phyloP scores from a whole-genome alignment of 2,888 invertebrate species.

The Sinotaia quadrata region DNA sequence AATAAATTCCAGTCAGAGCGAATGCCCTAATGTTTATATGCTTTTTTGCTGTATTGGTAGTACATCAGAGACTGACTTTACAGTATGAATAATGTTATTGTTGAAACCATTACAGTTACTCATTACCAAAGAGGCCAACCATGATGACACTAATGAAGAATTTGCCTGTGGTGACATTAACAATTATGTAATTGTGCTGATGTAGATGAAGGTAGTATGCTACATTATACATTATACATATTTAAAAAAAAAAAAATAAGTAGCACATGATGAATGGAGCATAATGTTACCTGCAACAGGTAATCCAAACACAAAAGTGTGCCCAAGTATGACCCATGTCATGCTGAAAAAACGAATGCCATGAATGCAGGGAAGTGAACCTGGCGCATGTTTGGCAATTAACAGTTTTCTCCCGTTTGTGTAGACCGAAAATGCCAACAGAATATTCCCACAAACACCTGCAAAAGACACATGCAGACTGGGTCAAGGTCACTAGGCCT shows the following conservation, averaged over 20 bases:
- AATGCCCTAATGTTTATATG: too few species aligned
- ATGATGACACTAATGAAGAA: too few species aligned
- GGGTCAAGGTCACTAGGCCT: neutral
- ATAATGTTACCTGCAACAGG: constrained; percentile 12
- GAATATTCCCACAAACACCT: constrained; percentile 38
- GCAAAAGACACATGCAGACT: neutral
- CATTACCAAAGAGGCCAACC: too few species aligned
- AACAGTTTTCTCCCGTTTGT: constrained; percentile 50
- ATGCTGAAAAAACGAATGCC: constrained; percentile 76
- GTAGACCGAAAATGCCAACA: constrained; percentile 52
- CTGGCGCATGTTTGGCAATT: constrained; percentile 40
- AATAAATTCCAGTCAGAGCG: too few species aligned
- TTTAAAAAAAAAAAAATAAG: neutral
- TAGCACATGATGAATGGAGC: too few species aligned
- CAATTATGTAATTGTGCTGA: neutral
- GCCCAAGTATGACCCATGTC: constrained; percentile 67
- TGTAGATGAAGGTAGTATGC: neutral
- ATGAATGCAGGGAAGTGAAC: constrained; percentile 78
- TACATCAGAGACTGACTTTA: too few species aligned
- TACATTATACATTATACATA: neutral
- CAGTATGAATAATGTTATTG: too few species aligned
- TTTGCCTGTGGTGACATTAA: too few species aligned
- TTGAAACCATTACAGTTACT: too few species aligned
- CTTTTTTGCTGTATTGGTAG: too few species aligned
- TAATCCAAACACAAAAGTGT: constrained; percentile 45